These are phyloP conservation scores for Butorides virescens DNA, from an alignment of 2,113 vertebrate genomes.

Conservation along the genomic window DNA sequence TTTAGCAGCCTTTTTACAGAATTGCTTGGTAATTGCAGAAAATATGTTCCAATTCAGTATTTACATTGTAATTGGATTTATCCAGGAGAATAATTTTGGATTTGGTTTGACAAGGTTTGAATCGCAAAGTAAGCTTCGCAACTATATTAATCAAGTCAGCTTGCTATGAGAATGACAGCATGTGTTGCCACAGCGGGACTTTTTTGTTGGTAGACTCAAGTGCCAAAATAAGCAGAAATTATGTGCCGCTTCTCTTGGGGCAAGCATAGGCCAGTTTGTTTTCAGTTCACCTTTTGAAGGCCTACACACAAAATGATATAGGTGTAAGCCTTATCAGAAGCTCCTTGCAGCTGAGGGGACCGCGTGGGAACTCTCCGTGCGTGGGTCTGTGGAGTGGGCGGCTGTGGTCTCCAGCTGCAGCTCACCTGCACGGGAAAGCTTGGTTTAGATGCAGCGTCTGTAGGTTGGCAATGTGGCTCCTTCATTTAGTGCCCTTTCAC, in stretches of 20 bases:
- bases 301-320: neutral
- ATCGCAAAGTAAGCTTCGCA: constrained; percentile 38
- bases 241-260: neutral
- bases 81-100: neutral
- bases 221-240: constrained; percentile 52
- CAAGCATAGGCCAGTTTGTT: neutral
- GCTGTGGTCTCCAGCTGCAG: neutral
- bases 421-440: constrained; percentile 1
- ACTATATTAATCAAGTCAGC: neutral
- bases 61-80: constrained; percentile 29
- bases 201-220: neutral
- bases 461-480: neutral
- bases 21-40: neutral
- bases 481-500: neutral
- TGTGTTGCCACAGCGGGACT: constrained; percentile 6
- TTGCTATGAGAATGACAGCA: neutral
- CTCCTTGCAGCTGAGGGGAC: neutral
- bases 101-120: constrained; percentile 36
- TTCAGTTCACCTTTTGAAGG: neutral
- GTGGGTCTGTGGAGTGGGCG: neutral
- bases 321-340: neutral
- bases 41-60: neutral
- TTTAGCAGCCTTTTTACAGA: neutral
- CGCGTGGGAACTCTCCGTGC: neutral
- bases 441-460: neutral